Conservation (phyloP, 2,797 vertebrate genomes). For the Sus cebifrons region DNA sequence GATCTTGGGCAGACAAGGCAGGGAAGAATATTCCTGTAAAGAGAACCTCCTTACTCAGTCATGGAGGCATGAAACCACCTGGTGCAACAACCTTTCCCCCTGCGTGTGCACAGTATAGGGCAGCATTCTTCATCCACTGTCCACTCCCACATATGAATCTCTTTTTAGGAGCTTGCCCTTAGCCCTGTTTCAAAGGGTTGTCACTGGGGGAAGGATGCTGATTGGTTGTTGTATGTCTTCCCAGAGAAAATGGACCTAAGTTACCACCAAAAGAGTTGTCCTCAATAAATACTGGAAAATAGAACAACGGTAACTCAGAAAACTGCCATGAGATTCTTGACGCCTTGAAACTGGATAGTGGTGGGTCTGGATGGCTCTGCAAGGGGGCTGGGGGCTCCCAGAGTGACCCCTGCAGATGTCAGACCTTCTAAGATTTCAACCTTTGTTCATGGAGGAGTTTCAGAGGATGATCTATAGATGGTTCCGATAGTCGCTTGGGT, state of each 20-base stretch:
- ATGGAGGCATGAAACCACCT: neutral
- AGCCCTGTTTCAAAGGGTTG: neutral
- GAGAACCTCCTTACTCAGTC: neutral
- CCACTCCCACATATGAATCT: neutral
- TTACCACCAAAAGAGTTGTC: neutral
- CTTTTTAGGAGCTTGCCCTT: neutral
- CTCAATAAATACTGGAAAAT: neutral
- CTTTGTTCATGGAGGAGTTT: neutral
- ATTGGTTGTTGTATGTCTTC: neutral
- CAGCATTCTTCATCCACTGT: neutral
- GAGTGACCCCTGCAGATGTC: neutral
- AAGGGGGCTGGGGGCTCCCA: neutral
- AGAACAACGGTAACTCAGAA: neutral
- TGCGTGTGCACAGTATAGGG: neutral
- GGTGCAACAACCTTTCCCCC: neutral
- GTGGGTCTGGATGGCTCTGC: neutral
- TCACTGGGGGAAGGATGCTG: neutral
- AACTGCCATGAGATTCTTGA: neutral
- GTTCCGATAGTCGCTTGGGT: neutral
- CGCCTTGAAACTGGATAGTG: neutral
- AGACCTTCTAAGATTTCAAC: neutral
- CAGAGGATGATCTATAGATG: neutral
- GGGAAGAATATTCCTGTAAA: neutral
- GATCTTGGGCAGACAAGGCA: neutral
- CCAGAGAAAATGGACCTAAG: neutral